Evolutionary conservation across 2,113 vertebrate genomes (phyloP), one percentile per base, ranked within the genome.

Genomic region (Pachypanchax playfairii): DNA sequence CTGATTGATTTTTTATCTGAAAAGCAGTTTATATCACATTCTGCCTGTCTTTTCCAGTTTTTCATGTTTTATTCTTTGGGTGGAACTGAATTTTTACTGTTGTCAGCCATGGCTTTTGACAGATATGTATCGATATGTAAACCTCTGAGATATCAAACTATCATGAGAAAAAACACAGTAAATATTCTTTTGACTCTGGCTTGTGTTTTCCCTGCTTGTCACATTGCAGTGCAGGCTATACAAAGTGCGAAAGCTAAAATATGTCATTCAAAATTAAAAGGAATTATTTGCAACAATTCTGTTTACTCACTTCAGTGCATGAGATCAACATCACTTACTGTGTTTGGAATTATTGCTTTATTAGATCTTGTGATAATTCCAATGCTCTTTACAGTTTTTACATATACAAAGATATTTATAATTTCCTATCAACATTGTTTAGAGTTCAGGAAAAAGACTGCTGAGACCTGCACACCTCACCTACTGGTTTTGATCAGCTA

Each of bases 331-430:
- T 12, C 0, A 0, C 7, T 5, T 1, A 17, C 39, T 31, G 2
- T 52, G 8, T 47, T 21, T 25, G 70, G 50, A 10, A 0, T 47
- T 2, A 2, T 71, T 14, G 1, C 2, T 26, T 4, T 71, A 10
- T 10, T 53, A 1, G 5, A 26, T 9, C 22, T 25, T 20, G 49
- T 1, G 0, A 11, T 64, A 9, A 2, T 43, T 3, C 61, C 49
- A 18, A 1, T 64, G 15, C 5, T 80, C 0, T 80, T 75, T 4
- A 80, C 75, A 5, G 2, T 73, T 1, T 78, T 66, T 1, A 75
- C 82, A 20, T 84, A 84, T 12, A 15, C n/a, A 0, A 78, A 33
- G 8, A 75, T 84, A 31, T 2, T 84, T 2, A 12, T 29, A 14
- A 31, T 78, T 3, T 3, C 18, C 0, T 70, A 59, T 21, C 1